A percentile compares a stretch with the other conserved stretches of the same genome.
These are phyloP conservation scores for Leptopilina boulardi DNA, from an alignment of 1,140 invertebrate genomes.

Conservation along the genomic window DNA sequence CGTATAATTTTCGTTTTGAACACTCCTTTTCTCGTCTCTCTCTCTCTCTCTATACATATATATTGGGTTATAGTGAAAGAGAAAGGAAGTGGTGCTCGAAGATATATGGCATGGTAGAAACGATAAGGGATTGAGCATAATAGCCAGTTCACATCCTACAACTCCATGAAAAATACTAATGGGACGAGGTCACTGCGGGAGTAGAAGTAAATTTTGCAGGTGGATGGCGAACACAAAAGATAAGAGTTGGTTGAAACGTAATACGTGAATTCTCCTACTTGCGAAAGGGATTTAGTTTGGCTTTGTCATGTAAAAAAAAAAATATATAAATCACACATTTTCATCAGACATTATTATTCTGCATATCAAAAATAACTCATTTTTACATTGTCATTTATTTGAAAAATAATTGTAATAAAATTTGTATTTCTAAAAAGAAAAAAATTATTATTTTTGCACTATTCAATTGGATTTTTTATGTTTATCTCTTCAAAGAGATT, in stretches of 20 bases:
- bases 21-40: constrained; percentile 31
- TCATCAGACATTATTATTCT: neutral
- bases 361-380: neutral
- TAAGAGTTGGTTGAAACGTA: constrained; percentile 59
- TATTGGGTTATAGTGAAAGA: constrained; percentile 20
- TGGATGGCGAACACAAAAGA: constrained; percentile 63
- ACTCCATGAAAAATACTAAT: constrained; percentile 72
- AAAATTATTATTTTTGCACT: no score
- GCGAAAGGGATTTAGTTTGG: constrained; percentile 54
- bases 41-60: neutral
- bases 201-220: constrained; percentile 70
- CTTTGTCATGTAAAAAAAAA: constrained; percentile 53
- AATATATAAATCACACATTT: constrained; percentile 39
- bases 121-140: constrained; percentile 71
- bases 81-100: constrained; percentile 61
- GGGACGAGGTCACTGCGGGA: constrained; percentile 64
- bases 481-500: no score
- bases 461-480: no score
- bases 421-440: no score
- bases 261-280: constrained; percentile 54
- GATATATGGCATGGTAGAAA: constrained; percentile 65
- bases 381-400: neutral
- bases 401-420: no score
- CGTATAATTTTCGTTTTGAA: constrained; percentile 50
- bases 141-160: constrained; percentile 62